These are phyloP conservation scores for Apeltes quadracus DNA, from an alignment of 2,113 vertebrate genomes.

Conservation along the genomic window DNA sequence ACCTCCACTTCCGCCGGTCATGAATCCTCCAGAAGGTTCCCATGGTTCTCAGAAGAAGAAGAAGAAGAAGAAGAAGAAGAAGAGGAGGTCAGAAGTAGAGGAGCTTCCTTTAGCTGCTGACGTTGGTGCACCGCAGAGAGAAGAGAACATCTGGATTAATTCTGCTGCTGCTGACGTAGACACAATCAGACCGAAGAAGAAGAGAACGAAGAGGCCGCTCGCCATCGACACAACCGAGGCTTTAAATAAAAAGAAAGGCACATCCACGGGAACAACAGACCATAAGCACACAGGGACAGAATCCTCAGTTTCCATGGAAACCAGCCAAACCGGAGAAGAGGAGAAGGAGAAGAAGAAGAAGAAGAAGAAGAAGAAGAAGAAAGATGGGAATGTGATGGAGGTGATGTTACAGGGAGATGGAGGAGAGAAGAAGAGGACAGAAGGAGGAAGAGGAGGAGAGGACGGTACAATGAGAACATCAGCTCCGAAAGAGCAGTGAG, in stretches of 20 bases:
- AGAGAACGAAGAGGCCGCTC: background rate
- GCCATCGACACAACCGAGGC: background rate
- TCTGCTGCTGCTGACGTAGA: background rate
- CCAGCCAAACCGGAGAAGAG: background rate
- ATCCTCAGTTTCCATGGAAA: background rate
- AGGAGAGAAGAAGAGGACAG: background rate
- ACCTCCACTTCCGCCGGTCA: background rate
- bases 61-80: background rate
- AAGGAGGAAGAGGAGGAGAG: background rate
- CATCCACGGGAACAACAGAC: background rate
- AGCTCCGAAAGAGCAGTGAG: background rate
- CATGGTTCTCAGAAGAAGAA: too few species aligned
- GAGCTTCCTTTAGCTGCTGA: background rate
- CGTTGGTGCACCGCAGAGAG: conserved; percentile 7
- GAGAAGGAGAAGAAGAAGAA: background rate
- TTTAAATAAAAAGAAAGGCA: background rate
- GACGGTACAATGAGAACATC: background rate
- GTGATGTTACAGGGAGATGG: background rate
- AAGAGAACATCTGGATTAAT: too few species aligned
- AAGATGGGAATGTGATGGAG: background rate
- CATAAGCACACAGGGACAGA: background rate
- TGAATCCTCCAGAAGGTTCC: conserved; percentile 15
- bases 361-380: background rate
- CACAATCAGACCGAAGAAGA: background rate
- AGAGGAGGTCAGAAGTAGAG: background rate